phyloP scores from a whole-genome alignment of 2,113 vertebrate species.

The Cyanoramphus novaezelandiae region DNA sequence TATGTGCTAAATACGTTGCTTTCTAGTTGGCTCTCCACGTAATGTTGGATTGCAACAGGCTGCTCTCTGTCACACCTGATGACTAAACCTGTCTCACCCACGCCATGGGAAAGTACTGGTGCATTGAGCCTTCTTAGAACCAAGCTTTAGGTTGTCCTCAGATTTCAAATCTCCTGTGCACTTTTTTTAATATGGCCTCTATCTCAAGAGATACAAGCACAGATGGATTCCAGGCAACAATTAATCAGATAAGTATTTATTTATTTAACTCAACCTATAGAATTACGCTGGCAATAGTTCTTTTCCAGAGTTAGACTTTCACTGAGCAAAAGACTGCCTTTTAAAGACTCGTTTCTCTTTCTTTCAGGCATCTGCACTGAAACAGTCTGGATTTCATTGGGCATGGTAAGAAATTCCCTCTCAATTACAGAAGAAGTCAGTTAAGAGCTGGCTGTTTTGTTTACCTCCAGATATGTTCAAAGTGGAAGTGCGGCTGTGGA shows the following conservation, averaged over 20 bases:
- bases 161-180: constrained; percentile 59
- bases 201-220: constrained; percentile 69
- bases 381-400: constrained; percentile 42
- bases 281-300: constrained; percentile 41
- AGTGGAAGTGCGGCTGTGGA: background rate
- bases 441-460: background rate
- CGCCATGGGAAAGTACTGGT: constrained; percentile 33
- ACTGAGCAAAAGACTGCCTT: constrained; percentile 4
- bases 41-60: constrained; percentile 42
- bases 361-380: constrained; percentile 40
- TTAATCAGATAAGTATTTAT: constrained; percentile 74
- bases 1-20: constrained; percentile 47
- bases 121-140: constrained; percentile 48
- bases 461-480: background rate
- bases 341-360: constrained; percentile 51
- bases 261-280: constrained; percentile 71
- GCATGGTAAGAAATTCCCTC: constrained; percentile 57
- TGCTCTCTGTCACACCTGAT: constrained; percentile 50
- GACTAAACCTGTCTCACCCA: constrained; percentile 50
- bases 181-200: constrained; percentile 57
- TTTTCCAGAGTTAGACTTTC: constrained; percentile 26
- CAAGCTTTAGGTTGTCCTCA: constrained; percentile 64
- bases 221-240: constrained; percentile 71
- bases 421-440: constrained; percentile 10
- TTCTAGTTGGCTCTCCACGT: constrained; percentile 36